Conservation (phyloP, 1,140 invertebrate genomes). For the Drosophila tsacasi region DNA sequence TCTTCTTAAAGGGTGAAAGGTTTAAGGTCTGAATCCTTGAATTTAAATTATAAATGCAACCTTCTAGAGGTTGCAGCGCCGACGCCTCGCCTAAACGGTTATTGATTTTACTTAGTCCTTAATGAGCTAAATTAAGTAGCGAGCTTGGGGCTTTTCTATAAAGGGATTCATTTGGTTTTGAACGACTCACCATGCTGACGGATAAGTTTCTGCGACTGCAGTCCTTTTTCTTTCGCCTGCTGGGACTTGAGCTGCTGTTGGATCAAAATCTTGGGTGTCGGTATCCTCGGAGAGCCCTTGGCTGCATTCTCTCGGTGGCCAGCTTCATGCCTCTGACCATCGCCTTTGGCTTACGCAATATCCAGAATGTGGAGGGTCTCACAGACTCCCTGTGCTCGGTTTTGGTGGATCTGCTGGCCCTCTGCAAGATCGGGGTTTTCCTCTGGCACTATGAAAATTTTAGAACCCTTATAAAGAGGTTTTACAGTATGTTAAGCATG, state of each 20-base stretch:
- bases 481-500: neutral
- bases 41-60: constrained; percentile 28
- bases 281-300: constrained; percentile 20
- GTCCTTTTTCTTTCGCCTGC: constrained; percentile 32
- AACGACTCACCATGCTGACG: constrained; percentile 43
- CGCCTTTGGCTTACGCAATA: constrained; percentile 30
- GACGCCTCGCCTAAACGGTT: constrained; percentile 11
- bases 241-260: constrained; percentile 45
- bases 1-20: neutral
- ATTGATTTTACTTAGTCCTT: constrained; percentile 32
- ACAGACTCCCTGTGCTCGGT: constrained; percentile 49
- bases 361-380: constrained; percentile 43
- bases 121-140: constrained; percentile 6
- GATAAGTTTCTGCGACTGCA: constrained; percentile 52
- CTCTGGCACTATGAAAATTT: constrained; percentile 22
- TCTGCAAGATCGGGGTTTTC: constrained; percentile 38
- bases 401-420: constrained; percentile 43
- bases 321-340: constrained; percentile 50
- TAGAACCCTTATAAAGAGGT: constrained; percentile 6
- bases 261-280: neutral
- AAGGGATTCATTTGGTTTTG: constrained; percentile 2
- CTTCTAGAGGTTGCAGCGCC: neutral
- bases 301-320: constrained; percentile 30
- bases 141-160: neutral
- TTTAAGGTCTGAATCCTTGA: neutral